Conservation (phyloP, 2,797 vertebrate genomes). For the Adrianichthys oophorus region DNA sequence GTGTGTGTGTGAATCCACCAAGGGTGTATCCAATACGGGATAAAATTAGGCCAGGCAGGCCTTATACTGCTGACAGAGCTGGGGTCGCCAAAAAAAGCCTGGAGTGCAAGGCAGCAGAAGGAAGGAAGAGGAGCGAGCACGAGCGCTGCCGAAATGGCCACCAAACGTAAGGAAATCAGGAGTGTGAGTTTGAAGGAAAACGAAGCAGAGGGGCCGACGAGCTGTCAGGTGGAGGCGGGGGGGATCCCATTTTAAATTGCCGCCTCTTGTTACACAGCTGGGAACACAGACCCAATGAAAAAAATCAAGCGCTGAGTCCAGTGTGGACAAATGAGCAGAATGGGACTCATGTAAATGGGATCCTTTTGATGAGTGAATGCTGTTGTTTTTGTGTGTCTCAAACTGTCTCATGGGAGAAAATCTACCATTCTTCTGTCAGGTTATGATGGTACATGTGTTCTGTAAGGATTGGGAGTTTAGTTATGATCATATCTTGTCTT, state of each 20-base stretch:
- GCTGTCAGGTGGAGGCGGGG: slow-evolving; percentile 25
- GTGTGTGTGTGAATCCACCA: slow-evolving; percentile 56
- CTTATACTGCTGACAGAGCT: slow-evolving; percentile 80
- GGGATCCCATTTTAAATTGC: neutral
- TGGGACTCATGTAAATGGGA: slow-evolving; percentile 45
- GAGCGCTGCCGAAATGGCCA: slow-evolving; percentile 76
- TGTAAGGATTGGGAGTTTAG: neutral
- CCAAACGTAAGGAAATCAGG: slow-evolving; percentile 78
- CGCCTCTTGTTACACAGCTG: slow-evolving; percentile 33
- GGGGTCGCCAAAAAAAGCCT: slow-evolving; percentile 80
- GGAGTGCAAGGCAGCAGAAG: slow-evolving; percentile 51
- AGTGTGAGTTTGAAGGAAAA: slow-evolving; percentile 29
- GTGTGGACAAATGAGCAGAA: slow-evolving; percentile 34
- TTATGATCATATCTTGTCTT: neutral
- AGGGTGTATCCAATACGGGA: slow-evolving; percentile 78
- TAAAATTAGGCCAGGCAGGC: slow-evolving; percentile 82
- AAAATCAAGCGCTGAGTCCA: slow-evolving; percentile 26
- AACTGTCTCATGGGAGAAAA: neutral
- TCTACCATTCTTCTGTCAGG: neutral
- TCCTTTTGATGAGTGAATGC: slow-evolving; percentile 39
- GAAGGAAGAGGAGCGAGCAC: slow-evolving; percentile 53
- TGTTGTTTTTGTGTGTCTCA: slow-evolving; percentile 21
- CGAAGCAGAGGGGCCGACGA: slow-evolving; percentile 18
- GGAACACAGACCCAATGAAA: slow-evolving; percentile 15
- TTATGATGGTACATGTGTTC: neutral